Base-by-base conservation (phyloP, 2,797 vertebrate species). In the Chromobotia macracanthus region DNA sequence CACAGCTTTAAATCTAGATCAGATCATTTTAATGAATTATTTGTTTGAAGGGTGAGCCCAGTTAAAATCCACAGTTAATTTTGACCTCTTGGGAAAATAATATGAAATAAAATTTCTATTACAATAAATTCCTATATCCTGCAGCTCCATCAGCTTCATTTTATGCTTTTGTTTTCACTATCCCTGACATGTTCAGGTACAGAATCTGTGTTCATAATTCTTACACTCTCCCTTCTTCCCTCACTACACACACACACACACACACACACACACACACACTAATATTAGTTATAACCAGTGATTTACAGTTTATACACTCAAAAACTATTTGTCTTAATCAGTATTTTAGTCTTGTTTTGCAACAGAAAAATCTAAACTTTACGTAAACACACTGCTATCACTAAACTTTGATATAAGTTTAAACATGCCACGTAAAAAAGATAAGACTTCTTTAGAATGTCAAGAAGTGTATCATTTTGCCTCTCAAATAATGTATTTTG, bases 161-260 rank as follows among this genome's bases (percentile, higher is more conserved):
- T 92, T 92, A 94, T 94, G 92, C 92, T 86, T 89, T 90, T 88
- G 88, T 88, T 89, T 91, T 89, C 90, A 89, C 73, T 79, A 87
- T 88, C 90, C 88, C 86, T 77, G 90, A 92, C 93, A 93, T 89
- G 87, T 87, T 92, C 91, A 90, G 91, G 89, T 92, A 93, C 92
- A 94, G 89, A 91, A 92, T 86, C 88, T 84, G 90, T 93, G 91
- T 93, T 90, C 90, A 92, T 81, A 88, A 89, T 85, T 81, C 74
- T 87, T 86, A 79, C 21, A 68, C 35, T 58, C 77, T 35, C 46
- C 35, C 56, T 80, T 85, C 65, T 83, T 82, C 87, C 78, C 48
- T 81, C 88, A 84, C 88, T 76, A n/a, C 79, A 80, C 86, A 69
- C 84, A 83, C 87, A 79, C 48, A 38, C 82, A 72, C 71, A 72